These are phyloP conservation scores for Labeo catla DNA, from an alignment of 2,113 vertebrate genomes.

Conservation along the genomic window DNA sequence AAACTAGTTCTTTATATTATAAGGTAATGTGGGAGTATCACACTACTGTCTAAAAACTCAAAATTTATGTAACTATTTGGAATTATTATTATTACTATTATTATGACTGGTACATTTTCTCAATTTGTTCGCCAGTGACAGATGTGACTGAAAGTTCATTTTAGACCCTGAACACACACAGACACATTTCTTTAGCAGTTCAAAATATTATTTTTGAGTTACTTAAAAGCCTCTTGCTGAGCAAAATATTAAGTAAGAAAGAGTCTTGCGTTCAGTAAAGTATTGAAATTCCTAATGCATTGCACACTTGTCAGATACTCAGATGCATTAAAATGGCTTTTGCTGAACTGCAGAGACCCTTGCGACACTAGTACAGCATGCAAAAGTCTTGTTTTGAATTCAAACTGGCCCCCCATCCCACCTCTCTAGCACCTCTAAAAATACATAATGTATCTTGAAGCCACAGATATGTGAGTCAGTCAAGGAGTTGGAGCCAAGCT, in stretches of 20 bases:
- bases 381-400: slow-evolving; percentile 29
- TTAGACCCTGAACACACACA: neutral
- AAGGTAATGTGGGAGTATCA: neutral
- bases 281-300: neutral
- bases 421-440: slow-evolving; percentile 60
- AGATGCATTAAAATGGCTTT: neutral
- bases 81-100: neutral
- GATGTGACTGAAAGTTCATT: neutral
- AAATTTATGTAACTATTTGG: neutral
- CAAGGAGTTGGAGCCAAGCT: slow-evolving; percentile 66
- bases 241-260: neutral
- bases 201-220: neutral
- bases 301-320: neutral
- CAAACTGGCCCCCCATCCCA: slow-evolving; percentile 27
- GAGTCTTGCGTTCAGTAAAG: neutral
- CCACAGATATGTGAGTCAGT: slow-evolving; percentile 61
- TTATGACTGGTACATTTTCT: neutral
- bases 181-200: neutral
- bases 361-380: neutral
- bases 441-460: slow-evolving; percentile 63
- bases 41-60: neutral
- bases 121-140: neutral
- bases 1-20: neutral
- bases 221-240: neutral
- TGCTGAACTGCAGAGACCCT: neutral